These are phyloP conservation scores for Cavia aperea DNA, from an alignment of 2,113 vertebrate species.

Conservation along the genomic window DNA sequence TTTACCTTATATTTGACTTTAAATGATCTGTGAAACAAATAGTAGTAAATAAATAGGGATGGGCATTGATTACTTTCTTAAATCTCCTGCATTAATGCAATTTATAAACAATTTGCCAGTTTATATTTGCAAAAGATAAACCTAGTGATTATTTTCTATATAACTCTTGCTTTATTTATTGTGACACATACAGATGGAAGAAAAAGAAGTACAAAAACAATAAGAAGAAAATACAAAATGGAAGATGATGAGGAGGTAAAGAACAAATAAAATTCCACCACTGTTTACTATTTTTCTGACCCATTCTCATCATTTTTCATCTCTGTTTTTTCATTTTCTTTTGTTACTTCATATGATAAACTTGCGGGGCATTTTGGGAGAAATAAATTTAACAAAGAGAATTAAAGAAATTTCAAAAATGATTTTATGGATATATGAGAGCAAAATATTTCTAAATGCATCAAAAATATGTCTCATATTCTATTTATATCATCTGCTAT, in stretches of 20 bases:
- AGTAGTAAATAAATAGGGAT: background rate
- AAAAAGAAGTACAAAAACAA: background rate
- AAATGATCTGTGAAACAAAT: background rate
- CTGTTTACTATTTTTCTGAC: background rate
- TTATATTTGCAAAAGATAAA: background rate
- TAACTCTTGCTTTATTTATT: background rate
- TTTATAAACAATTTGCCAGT: background rate
- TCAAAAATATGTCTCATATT: background rate
- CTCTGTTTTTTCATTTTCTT: background rate
- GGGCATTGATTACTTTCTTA: background rate
- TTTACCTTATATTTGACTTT: background rate
- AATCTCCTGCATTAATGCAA: background rate
- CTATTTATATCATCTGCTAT: background rate
- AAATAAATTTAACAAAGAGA: background rate
- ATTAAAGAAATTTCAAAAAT: background rate
- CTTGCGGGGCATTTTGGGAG: background rate
- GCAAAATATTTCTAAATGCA: background rate
- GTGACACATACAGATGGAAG: background rate
- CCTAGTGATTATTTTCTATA: background rate
- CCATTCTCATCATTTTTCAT: background rate
- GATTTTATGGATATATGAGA: background rate
- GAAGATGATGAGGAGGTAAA: fast-evolving
- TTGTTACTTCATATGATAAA: background rate
- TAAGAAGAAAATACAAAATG: background rate
- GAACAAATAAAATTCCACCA: background rate